These are phyloP conservation scores for Stratiolaelaps scimitus DNA, from an alignment of 1,140 invertebrate genomes.

Conservation along the genomic window DNA sequence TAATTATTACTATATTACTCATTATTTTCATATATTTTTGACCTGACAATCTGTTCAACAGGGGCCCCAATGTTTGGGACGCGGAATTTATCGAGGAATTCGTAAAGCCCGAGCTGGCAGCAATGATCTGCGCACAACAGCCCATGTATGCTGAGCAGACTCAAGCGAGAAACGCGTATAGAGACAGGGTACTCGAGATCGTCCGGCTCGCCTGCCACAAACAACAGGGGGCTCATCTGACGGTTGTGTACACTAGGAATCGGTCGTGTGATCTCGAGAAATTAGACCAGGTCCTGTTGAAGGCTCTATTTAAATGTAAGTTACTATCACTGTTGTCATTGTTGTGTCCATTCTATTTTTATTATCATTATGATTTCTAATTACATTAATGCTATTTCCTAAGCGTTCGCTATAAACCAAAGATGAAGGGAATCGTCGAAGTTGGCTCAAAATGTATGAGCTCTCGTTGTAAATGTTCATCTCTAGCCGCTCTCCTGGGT, in stretches of 20 bases:
- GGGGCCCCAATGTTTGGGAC: conserved; percentile 35
- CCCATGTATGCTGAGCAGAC: conserved; percentile 37
- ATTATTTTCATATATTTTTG: too few species aligned
- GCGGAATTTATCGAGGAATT: conserved; percentile 41
- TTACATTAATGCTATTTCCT: too few species aligned
- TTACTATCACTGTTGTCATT: conserved; percentile 19
- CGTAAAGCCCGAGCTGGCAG: conserved; percentile 42
- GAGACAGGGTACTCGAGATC: conserved; percentile 42
- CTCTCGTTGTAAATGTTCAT: too few species aligned
- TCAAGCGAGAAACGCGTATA: conserved; percentile 37
- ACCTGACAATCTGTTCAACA: conserved; percentile 22
- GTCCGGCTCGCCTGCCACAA: conserved; percentile 39
- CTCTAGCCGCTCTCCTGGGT: too few species aligned
- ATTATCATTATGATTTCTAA: too few species aligned
- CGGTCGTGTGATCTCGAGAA: conserved; percentile 40
- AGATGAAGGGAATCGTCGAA: too few species aligned
- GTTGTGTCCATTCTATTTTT: too few species aligned
- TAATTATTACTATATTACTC: too few species aligned
- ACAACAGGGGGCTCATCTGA: conserved; percentile 39
- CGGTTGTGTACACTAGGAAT: conserved; percentile 41
- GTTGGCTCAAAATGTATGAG: too few species aligned
- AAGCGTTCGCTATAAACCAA: too few species aligned
- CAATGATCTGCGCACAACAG: conserved; percentile 40
- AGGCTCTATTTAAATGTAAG: conserved; percentile 43
- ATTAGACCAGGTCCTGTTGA: conserved; percentile 42